Percentiles rank a stretch among this genome's conserved stretches.
Evolutionary conservation across 2,888 invertebrate species (phyloP).

Genomic region (Cyclophora albipunctata): DNA sequence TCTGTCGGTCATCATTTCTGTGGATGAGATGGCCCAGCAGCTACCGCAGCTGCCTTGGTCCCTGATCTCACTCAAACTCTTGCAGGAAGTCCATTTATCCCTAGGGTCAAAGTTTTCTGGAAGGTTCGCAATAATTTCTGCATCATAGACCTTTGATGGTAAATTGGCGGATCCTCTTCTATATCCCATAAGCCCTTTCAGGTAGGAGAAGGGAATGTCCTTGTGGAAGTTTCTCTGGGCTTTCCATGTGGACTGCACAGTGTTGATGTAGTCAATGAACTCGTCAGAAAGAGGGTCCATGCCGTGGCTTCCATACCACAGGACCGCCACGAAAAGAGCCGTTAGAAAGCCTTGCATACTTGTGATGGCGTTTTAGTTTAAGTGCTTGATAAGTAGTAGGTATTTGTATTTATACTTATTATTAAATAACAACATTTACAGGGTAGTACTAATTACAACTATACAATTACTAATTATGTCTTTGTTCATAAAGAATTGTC

Average conservation of each 20-base stretch:
- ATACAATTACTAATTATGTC: too few species aligned
- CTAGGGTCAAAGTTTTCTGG: constrained; percentile 87
- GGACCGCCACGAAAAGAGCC: too few species aligned
- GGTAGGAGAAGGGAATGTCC: constrained; percentile 71
- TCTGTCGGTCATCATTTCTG: constrained; percentile 66
- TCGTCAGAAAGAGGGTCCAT: constrained; percentile 76
- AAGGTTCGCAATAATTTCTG: constrained; percentile 32
- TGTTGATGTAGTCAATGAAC: constrained; percentile 80
- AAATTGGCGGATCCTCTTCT: background rate
- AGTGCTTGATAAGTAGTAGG: too few species aligned
- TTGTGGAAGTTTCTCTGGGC: constrained; percentile 83
- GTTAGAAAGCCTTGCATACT: too few species aligned
- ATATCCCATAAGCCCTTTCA: constrained; percentile 37
- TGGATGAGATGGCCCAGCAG: constrained; percentile 90
- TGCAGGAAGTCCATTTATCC: constrained; percentile 84
- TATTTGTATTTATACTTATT: too few species aligned
- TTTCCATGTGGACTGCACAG: constrained; percentile 80
- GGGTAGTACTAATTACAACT: too few species aligned
- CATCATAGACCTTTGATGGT: background rate
- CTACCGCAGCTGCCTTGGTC: constrained; percentile 90
- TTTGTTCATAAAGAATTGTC: too few species aligned
- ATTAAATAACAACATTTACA: too few species aligned
- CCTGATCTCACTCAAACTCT: constrained; percentile 48
- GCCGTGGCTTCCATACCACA: too few species aligned
- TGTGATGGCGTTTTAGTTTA: too few species aligned